These are phyloP conservation scores for Meandrusa payeni DNA, from an alignment of 2,888 invertebrate species.

Conservation along the genomic window DNA sequence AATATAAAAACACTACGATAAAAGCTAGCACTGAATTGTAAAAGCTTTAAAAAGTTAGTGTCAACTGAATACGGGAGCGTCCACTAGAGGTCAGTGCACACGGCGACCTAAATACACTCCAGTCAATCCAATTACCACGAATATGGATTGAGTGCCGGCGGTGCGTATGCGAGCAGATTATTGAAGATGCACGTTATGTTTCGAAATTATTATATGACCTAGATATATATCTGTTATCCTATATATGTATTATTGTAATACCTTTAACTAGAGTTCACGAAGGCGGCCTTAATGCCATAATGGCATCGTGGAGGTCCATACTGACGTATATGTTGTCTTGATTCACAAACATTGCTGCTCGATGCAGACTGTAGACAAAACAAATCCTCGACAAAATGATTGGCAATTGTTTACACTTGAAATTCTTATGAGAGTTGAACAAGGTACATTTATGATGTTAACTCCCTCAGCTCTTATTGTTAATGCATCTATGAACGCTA, in stretches of 20 bases:
- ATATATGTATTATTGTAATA: no score
- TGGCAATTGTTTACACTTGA: conserved; percentile 9
- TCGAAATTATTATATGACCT: background rate
- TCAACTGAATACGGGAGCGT: conserved; percentile 43
- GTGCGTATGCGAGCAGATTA: conserved; percentile 14
- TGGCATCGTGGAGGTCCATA: no score
- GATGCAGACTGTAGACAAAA: conserved; percentile 4
- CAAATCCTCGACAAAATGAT: conserved; percentile 8
- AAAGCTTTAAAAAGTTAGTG: conserved; percentile 38
- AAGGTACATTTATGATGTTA: background rate
- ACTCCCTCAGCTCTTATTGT: background rate
- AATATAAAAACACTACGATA: background rate
- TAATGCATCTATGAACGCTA: background rate
- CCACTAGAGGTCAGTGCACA: conserved; percentile 53
- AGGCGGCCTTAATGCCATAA: no score
- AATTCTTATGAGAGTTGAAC: background rate
- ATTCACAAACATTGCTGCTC: background rate
- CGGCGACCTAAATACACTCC: conserved; percentile 60
- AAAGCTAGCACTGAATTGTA: conserved; percentile 9
- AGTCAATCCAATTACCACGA: conserved; percentile 60
- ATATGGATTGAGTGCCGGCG: conserved; percentile 38
- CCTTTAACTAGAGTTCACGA: no score
- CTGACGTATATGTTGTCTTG: no score
- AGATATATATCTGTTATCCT: no score
- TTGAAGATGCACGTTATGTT: conserved; percentile 15